These are phyloP conservation scores for Spea hammondii DNA, from an alignment of 2,797 vertebrate species.

Conservation along the genomic window DNA sequence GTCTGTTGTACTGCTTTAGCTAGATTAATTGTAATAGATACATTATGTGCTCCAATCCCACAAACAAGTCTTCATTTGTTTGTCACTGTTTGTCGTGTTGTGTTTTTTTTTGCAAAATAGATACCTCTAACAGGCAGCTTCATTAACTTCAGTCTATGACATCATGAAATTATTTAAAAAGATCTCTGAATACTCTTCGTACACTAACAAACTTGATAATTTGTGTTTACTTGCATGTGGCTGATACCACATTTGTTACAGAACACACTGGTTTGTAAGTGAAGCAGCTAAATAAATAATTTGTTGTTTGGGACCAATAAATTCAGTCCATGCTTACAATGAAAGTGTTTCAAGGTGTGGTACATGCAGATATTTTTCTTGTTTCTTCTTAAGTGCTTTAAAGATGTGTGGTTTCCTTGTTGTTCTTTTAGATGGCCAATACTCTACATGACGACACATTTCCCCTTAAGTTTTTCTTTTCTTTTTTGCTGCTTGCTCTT, in stretches of 20 bases:
- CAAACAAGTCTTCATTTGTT: slow-evolving; percentile 1
- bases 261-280: neutral
- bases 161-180: neutral
- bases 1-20: neutral
- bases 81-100: slow-evolving; percentile 5
- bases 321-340: slow-evolving; percentile 40
- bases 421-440: neutral
- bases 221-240: neutral
- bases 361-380: slow-evolving; percentile 34
- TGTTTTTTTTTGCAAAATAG: neutral
- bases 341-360: slow-evolving; percentile 39
- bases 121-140: slow-evolving; percentile 5
- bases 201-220: neutral
- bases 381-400: slow-evolving; percentile 31
- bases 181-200: too few relatives aligned
- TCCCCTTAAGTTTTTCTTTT: slow-evolving; percentile 79
- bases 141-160: slow-evolving; percentile 33
- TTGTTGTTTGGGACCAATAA: slow-evolving; percentile 53
- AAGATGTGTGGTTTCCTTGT: neutral
- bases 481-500: slow-evolving; percentile 80
- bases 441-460: slow-evolving; percentile 77
- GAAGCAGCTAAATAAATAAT: slow-evolving; percentile 30
- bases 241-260: neutral
- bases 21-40: neutral
- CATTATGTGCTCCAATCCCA: slow-evolving; percentile 30